Conservation (phyloP, 2,113 vertebrate genomes). For the Elanus axillaris region DNA sequence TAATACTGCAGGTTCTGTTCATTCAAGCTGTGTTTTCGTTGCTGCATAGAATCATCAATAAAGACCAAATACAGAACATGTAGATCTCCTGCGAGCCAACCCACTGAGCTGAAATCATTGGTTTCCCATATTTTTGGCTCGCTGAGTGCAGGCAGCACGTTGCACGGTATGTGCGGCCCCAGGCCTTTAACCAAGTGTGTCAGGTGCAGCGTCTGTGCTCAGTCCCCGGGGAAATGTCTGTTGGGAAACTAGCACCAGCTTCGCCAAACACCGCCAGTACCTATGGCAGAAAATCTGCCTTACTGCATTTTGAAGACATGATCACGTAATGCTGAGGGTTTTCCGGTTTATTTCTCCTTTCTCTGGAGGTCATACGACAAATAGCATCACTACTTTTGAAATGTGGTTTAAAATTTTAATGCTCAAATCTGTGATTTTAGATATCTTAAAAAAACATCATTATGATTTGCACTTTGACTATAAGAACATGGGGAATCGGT, state of each 20-base stretch:
- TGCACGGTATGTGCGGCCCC: neutral
- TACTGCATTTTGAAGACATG: neutral
- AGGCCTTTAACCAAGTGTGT: neutral
- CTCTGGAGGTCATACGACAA: neutral
- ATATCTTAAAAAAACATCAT: neutral
- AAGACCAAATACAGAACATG: neutral
- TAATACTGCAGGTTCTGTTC: neutral
- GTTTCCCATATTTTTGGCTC: neutral
- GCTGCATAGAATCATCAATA: neutral
- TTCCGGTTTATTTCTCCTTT: neutral
- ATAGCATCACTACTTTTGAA: neutral
- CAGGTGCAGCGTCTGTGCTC: neutral
- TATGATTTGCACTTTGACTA: neutral
- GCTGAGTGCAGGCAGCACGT: neutral
- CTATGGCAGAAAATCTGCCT: neutral
- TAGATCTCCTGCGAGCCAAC: neutral
- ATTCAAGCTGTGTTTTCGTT: neutral
- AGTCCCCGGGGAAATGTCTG: accelerated
- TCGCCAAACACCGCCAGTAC: neutral
- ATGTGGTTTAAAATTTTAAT: neutral
- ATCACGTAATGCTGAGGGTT: neutral
- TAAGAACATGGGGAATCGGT: neutral
- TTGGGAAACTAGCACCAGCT: neutral
- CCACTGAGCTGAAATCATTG: too few relatives aligned
- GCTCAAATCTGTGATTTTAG: neutral